Conservation (phyloP, 2,113 vertebrate genomes). For the Nothoprocta perdicaria region DNA sequence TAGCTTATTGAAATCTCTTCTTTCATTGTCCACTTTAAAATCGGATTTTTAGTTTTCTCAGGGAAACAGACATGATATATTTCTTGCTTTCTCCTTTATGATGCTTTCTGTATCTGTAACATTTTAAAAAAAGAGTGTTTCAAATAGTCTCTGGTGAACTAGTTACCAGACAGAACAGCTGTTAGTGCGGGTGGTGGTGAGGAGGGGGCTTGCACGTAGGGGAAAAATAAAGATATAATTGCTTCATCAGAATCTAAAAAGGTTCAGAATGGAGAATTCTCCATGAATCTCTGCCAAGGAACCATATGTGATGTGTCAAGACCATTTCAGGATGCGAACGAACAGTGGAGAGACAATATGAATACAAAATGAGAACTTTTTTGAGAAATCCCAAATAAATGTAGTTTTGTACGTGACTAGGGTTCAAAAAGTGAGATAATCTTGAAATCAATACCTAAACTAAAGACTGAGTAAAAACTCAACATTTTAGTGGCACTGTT, state of each 20-base stretch:
- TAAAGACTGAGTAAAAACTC: background rate
- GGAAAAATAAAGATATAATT: background rate
- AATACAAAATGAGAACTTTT: constrained; percentile 23
- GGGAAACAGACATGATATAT: background rate
- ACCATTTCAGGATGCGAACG: background rate
- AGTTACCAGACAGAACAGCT: background rate
- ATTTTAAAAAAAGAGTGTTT: background rate
- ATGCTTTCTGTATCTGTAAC: background rate
- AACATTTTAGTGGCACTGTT: background rate
- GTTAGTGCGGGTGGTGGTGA: background rate
- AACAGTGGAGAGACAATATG: background rate
- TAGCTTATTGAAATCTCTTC: background rate
- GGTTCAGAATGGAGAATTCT: background rate
- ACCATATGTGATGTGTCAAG: background rate
- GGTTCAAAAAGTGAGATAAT: background rate
- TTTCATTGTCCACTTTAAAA: background rate
- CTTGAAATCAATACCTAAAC: background rate
- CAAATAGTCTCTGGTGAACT: background rate
- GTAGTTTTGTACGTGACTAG: background rate
- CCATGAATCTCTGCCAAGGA: background rate
- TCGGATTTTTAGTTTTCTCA: background rate
- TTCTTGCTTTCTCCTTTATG: background rate
- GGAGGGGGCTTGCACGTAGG: background rate
- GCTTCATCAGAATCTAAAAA: background rate
- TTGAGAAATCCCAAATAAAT: background rate